Conservation (phyloP, 2,113 vertebrate species). For the Oophaga pumilio region DNA sequence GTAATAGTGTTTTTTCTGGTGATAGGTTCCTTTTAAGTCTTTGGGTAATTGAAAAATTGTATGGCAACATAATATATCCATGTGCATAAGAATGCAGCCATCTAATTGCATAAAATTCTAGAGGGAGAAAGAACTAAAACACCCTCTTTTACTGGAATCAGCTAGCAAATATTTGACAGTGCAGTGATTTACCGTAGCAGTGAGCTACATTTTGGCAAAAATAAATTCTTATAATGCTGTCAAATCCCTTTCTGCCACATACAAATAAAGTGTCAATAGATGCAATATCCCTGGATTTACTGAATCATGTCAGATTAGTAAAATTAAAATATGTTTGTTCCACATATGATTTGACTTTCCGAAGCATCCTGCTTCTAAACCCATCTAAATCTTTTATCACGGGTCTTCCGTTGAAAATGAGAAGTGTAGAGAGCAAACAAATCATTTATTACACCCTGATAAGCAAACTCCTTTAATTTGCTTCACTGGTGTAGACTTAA, state of each 20-base stretch:
- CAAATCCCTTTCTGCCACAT: background rate
- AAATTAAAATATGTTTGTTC: constrained; percentile 50
- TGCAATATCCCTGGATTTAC: constrained; percentile 20
- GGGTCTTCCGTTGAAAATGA: constrained; percentile 34
- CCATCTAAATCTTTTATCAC: constrained; percentile 38
- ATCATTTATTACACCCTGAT: constrained; percentile 54
- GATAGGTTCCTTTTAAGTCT: too few relatives aligned
- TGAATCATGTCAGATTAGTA: constrained; percentile 52
- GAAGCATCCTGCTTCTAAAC: constrained; percentile 38
- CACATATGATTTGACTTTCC: constrained; percentile 37
- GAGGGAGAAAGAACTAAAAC: background rate
- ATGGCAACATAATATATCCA: too few relatives aligned
- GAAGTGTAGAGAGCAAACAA: constrained; percentile 45
- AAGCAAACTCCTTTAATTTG: constrained; percentile 51
- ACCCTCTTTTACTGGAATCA: background rate
- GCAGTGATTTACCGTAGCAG: background rate
- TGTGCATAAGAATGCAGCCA: background rate
- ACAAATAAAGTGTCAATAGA: background rate
- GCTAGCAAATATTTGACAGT: background rate
- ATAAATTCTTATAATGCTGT: background rate
- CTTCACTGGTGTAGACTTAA: constrained; percentile 46
- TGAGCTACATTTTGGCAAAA: background rate
- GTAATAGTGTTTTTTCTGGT: too few relatives aligned
- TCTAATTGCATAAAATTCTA: background rate
- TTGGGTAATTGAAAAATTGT: too few relatives aligned